Percentiles rank a stretch among this genome's conserved stretches.
Evolutionary conservation across 2,888 invertebrate genomes (phyloP).

Genomic region (Volucella inflata): DNA sequence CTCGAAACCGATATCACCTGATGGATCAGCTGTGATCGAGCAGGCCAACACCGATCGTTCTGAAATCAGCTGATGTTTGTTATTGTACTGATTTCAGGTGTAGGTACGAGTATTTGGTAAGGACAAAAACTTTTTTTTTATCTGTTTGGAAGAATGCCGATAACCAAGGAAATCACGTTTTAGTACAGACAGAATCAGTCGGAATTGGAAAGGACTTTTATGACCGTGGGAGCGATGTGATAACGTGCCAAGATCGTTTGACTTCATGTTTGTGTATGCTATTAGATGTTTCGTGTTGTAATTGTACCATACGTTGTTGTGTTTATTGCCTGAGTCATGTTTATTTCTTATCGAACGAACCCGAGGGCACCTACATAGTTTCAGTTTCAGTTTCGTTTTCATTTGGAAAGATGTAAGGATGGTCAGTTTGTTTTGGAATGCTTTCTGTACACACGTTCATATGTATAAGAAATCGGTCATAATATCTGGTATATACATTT

Average conservation of each 20-base stretch:
- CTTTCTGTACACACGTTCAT: too few relatives aligned
- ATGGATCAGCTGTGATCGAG: constrained; percentile 65
- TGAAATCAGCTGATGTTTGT: constrained; percentile 69
- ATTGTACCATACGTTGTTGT: constrained; percentile 15
- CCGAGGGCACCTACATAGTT: too few relatives aligned
- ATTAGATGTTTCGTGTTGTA: not conserved
- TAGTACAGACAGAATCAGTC: not conserved
- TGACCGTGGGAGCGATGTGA: constrained; percentile 58
- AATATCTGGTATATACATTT: too few relatives aligned
- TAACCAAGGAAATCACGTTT: constrained; percentile 35
- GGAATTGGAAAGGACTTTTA: constrained; percentile 41
- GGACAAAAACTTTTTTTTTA: constrained; percentile 30
- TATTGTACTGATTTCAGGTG: constrained; percentile 38
- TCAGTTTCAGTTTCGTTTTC: too few relatives aligned
- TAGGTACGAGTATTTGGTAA: not conserved
- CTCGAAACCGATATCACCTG: constrained; percentile 16
- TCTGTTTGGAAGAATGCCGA: constrained; percentile 41
- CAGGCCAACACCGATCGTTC: constrained; percentile 23
- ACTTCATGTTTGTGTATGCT: constrained; percentile 19
- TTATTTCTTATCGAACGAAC: constrained; percentile 29
- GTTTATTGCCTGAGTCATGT: constrained; percentile 23
- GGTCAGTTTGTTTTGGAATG: too few relatives aligned
- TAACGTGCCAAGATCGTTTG: constrained; percentile 33
- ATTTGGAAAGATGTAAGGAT: too few relatives aligned
- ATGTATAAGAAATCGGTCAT: too few relatives aligned